Base-by-base conservation (phyloP, 2,888 invertebrate genomes). In the Drosophila niveifrons region DNA sequence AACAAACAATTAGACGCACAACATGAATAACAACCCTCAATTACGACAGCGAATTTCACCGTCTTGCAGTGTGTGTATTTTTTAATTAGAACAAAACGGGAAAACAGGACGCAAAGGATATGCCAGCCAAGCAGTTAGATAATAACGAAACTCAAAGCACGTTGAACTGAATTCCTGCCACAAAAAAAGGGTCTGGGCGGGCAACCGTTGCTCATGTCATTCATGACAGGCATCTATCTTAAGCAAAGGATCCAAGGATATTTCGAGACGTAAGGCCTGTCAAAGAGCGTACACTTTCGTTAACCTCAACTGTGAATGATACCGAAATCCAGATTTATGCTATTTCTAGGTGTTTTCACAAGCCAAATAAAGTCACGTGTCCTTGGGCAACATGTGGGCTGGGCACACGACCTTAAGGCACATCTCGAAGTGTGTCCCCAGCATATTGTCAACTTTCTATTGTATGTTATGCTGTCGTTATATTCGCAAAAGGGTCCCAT, bases 11-110 rank as follows among this genome's bases (percentile, higher is more conserved):
- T 87, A 79, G 78, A 76, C 64, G 57, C 68, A 71, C 43, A 69
- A 78, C 65, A 78, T 70, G 62, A 66, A 62, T 68, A 83, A 75
- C 83, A 87, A 84, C 83, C 83, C 83, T 78, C 85, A 70, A 78
- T 72, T 77, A 75, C 56, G 62, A 65, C 72, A 69, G 70, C 71
- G 68, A 65, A 71, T 63, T 78, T 64, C 48, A 44, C 34, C 43
- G 59, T 47, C 48, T 28, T 48, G 44, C 64, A 61, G 64, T 63
- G 64, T 78, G 65, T 70, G 66, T 73, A 72, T 75, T 75, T 83
- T 81, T 71, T 72, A 76, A 77, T 82, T 80, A 82, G 80, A 75
- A 61, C 65, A 73, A 44, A 73, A 47, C 55, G 51, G 29, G 43
- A 29, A 43, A 56, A 74, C 61, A 70, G 69, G 68, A 68, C 43